Conservation (phyloP, 2,113 vertebrate species). For the Embiotoca jacksoni region DNA sequence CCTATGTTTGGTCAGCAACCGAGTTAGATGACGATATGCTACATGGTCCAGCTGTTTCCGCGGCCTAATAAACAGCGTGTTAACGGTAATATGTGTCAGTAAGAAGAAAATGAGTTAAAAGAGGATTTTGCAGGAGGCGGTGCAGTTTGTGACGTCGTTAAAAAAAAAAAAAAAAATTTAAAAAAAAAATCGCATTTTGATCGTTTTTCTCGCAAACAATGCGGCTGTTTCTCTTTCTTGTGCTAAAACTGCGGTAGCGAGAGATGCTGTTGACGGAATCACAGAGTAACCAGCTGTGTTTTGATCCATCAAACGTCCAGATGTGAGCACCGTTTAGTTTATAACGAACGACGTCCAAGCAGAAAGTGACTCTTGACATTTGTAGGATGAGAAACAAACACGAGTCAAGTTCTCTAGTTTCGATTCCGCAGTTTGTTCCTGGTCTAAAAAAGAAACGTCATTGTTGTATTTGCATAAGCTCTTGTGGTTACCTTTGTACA, state of each 20-base stretch:
- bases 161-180: not conserved
- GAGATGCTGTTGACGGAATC: no score
- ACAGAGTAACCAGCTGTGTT: not conserved
- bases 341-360: no score
- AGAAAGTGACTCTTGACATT: no score
- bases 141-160: not conserved
- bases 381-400: no score
- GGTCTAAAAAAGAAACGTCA: no score
- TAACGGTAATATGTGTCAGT: fast-evolving
- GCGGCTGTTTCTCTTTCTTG: not conserved
- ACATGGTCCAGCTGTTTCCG: not conserved
- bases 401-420: no score
- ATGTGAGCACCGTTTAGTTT: no score
- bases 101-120: not conserved
- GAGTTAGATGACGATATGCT: not conserved
- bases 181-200: not conserved
- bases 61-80: not conserved
- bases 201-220: not conserved
- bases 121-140: not conserved
- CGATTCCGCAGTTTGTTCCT: no score
- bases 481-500: no score
- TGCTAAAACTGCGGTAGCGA: not conserved
- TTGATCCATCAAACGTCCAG: no score
- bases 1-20: not conserved
- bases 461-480: no score